phyloP scores from a whole-genome alignment of 2,888 invertebrate genomes.

The Epirrhoe alternata region DNA sequence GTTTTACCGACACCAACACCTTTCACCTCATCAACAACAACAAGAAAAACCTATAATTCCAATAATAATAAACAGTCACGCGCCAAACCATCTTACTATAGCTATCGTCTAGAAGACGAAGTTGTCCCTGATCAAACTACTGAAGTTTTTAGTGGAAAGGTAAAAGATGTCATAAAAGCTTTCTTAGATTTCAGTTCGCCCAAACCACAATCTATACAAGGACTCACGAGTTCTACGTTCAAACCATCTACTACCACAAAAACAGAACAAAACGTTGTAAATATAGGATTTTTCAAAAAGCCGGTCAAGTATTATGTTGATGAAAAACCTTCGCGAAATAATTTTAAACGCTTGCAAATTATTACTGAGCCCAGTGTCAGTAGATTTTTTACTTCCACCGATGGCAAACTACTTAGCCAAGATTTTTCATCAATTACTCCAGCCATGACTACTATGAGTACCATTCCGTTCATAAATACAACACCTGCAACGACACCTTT shows the following conservation, averaged over 20 bases:
- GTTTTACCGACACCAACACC: slow-evolving; percentile 50
- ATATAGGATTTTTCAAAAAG: slow-evolving; percentile 74
- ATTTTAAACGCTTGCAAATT: slow-evolving; percentile 68
- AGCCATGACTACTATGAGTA: slow-evolving; percentile 54
- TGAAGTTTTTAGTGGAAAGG: slow-evolving; percentile 71
- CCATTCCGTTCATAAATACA: slow-evolving; percentile 49
- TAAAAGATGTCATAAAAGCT: slow-evolving; percentile 72
- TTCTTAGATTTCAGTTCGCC: slow-evolving; percentile 67
- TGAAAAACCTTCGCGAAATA: slow-evolving; percentile 63
- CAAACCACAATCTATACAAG: slow-evolving; percentile 45
- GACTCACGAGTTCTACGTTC: slow-evolving; percentile 50
- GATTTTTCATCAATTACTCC: slow-evolving; percentile 59
- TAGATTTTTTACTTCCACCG: slow-evolving; percentile 50
- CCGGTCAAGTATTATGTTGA: slow-evolving; percentile 58
- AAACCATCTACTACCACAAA: slow-evolving; percentile 43
- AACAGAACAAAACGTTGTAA: slow-evolving; percentile 63
- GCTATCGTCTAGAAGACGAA: slow-evolving; percentile 72
- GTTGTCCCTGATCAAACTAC: slow-evolving; percentile 71
- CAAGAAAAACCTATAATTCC: slow-evolving; percentile 46
- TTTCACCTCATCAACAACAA: slow-evolving; percentile 46
- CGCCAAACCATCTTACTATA: slow-evolving; percentile 70
- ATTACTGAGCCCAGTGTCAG: slow-evolving; percentile 65
- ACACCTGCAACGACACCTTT: slow-evolving; percentile 55
- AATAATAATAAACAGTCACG: slow-evolving; percentile 53
- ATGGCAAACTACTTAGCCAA: slow-evolving; percentile 48